Evolutionary conservation across 2,113 vertebrate genomes (phyloP).

Genomic region (Oceanodroma tethys): DNA sequence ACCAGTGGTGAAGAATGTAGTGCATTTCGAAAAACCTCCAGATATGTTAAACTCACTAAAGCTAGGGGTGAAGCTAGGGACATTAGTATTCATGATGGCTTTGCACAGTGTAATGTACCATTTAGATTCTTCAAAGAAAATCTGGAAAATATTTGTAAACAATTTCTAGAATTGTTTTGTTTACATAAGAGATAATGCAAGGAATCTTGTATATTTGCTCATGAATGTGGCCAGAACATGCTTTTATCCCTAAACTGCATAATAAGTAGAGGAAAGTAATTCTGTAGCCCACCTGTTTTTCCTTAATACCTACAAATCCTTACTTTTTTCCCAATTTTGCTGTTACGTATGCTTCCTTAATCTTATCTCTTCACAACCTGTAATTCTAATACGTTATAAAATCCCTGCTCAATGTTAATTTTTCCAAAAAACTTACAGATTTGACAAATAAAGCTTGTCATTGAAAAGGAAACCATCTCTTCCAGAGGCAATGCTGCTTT

Average conservation of each 20-base stretch:
- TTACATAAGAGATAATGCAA: slow-evolving; percentile 1
- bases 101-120: background rate
- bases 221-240: background rate
- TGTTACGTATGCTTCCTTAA: background rate
- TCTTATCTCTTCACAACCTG: background rate
- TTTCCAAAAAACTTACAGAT: background rate
- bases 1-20: background rate
- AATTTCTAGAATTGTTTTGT: background rate
- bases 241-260: background rate
- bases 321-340: background rate
- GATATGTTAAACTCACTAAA: background rate
- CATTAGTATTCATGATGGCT: background rate
- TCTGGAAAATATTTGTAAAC: background rate
- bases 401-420: background rate
- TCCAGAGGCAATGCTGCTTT: background rate
- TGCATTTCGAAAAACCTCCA: background rate
- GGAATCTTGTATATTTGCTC: background rate
- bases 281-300: background rate
- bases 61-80: background rate
- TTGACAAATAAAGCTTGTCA: background rate
- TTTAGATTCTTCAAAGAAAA: background rate
- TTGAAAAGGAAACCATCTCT: background rate
- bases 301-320: background rate
- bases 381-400: background rate
- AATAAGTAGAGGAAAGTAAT: background rate